Evolutionary conservation across 53 echinoderm and acorn worm genomes (phyloP), one percentile per base, ranked within the genome.

Genomic region (Luidia sarsii): DNA sequence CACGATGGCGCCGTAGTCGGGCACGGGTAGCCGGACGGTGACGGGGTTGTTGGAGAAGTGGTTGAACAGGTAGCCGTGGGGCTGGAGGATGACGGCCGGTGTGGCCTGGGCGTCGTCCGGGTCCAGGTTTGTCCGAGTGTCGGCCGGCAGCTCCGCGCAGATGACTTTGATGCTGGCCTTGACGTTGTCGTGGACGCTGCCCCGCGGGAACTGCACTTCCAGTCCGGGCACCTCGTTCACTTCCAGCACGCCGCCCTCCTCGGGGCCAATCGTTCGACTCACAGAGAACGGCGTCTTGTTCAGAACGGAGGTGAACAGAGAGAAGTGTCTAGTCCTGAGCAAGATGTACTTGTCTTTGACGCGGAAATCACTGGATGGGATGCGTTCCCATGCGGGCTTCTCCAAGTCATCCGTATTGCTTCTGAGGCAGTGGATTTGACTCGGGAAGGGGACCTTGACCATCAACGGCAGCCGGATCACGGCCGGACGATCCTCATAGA

Each of bases 191-290:
- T 89, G 24, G 14, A 94, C 67, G 30, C 89, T 83, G 45, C 91
- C 93, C n/a, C 67, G 46, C 25, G 97, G 97, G 67, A 96, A 96
- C 32, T 83, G 30, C 0, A 96, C 89, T 7, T 54, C 11, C n/a
- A 96, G 83, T 20, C 93, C 93, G 9, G 97, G 97, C 15, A 96
- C 88, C 70, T 96, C 91, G 22, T 93, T 89, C 0, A 96, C 91
- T 11, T 86, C 85, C 15, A 96, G 75, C 27, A 67, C 48, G 0
- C 93, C 97, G 19, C 97, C 97, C 54, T 83, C 86, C 25, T 93
- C 77, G 4, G 83, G 67, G 24, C 43, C 72, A 22, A 96, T 88
- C 39, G 67, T 63, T 81, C 83, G 71, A 33, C 60, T 88, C 27
- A 93, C 97, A 22, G 50, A 33, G 10, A 91, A 88, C 1, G 90